Percentiles rank a stretch among this genome's conserved stretches.
phyloP scores from a whole-genome alignment of 2,888 invertebrate genomes.

The Xanthorhoe designata region DNA sequence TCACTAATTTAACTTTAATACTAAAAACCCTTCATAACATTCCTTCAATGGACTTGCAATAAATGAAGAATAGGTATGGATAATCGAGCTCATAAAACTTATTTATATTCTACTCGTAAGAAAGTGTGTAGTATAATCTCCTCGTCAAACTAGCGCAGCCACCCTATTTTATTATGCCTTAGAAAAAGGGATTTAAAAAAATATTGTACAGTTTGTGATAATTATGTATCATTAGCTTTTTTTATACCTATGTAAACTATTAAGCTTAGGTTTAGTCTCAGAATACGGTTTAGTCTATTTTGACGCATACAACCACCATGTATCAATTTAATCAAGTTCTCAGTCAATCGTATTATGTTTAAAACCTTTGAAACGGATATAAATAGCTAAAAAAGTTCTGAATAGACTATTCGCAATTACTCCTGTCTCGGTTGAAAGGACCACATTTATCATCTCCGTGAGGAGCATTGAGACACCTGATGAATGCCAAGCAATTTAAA shows the following conservation, averaged over 20 bases:
- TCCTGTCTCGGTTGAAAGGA: constrained; percentile 70
- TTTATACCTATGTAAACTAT: too few relatives aligned
- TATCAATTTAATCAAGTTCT: background rate
- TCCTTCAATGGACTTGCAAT: background rate
- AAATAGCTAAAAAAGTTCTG: constrained; percentile 20
- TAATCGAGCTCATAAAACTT: background rate
- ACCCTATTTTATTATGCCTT: too few relatives aligned
- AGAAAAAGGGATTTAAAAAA: too few relatives aligned
- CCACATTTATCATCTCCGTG: constrained; percentile 72
- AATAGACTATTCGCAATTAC: constrained; percentile 56
- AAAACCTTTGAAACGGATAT: background rate
- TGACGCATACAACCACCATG: too few relatives aligned
- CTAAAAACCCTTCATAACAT: background rate
- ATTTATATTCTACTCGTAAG: background rate
- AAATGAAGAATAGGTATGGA: background rate
- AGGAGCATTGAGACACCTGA: constrained; percentile 64
- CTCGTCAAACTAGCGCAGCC: too few relatives aligned
- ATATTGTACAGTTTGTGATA: too few relatives aligned
- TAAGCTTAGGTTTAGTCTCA: too few relatives aligned
- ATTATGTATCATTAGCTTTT: too few relatives aligned
- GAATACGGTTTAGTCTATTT: too few relatives aligned
- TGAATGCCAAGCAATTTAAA: constrained; percentile 75
- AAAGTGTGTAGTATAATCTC: background rate
- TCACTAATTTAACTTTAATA: background rate
- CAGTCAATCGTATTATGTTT: background rate